A percentile compares a stretch with the other conserved stretches of the same genome.
phyloP scores from a whole-genome alignment of 2,113 vertebrate genomes.

The Cnemophilus loriae region DNA sequence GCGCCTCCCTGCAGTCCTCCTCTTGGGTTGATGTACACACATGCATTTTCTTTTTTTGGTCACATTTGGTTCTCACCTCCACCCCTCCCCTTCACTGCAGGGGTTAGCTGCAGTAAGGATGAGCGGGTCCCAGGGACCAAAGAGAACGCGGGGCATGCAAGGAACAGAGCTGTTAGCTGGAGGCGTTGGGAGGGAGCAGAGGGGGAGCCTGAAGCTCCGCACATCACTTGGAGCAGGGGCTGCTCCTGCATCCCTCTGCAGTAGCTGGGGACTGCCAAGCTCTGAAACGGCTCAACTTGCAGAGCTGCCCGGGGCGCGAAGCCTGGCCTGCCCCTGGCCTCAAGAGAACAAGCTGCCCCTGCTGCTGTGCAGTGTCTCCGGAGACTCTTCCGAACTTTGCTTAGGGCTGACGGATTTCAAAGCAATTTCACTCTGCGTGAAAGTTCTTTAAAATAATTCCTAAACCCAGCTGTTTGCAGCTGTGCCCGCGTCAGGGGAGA shows the following conservation, averaged over 20 bases:
- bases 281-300: fast-evolving
- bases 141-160: neutral
- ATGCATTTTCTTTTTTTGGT: neutral
- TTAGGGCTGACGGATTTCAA: neutral
- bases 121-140: no score
- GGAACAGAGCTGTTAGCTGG: neutral
- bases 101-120: neutral
- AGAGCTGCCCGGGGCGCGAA: neutral
- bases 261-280: neutral
- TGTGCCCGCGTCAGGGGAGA: fast-evolving
- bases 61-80: neutral
- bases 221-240: neutral
- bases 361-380: neutral
- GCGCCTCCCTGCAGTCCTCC: neutral
- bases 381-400: no score
- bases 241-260: neutral
- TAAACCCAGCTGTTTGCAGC: neutral
- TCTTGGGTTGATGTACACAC: neutral
- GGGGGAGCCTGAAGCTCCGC: neutral
- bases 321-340: neutral
- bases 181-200: neutral
- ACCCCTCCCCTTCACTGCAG: neutral
- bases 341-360: neutral
- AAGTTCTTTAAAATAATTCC: neutral
- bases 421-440: neutral